Percentiles rank a stretch among this genome's conserved stretches.
Evolutionary conservation across 2,113 vertebrate genomes (phyloP).

Genomic region (Daubentonia madagascariensis): DNA sequence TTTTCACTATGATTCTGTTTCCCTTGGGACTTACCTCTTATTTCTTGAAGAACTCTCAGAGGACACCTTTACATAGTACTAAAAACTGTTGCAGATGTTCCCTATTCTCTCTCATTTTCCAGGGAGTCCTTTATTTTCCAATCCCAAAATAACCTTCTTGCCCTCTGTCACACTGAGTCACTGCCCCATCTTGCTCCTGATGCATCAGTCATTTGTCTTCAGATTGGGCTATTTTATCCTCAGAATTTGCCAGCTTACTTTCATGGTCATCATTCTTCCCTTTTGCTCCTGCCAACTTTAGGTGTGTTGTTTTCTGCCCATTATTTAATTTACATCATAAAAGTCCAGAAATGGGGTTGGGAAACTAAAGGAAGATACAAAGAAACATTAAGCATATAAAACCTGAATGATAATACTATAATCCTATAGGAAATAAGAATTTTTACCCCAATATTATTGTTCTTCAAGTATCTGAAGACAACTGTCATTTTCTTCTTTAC

Average conservation of each 20-base stretch:
- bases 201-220: neutral
- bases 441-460: neutral
- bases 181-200: neutral
- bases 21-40: neutral
- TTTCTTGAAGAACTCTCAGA: neutral
- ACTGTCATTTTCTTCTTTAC: neutral
- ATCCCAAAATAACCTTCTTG: neutral
- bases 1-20: neutral
- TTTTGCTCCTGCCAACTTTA: neutral
- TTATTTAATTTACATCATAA: neutral
- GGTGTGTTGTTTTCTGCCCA: neutral
- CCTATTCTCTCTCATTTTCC: neutral
- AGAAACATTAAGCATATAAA: neutral
- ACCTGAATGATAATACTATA: neutral
- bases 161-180: too few species aligned
- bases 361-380: neutral
- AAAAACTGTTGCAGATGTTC: neutral
- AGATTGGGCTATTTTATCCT: neutral
- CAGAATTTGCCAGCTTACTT: neutral
- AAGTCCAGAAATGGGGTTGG: neutral
- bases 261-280: neutral
- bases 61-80: neutral
- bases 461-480: neutral
- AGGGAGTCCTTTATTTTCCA: neutral
- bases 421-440: neutral